phyloP scores from a whole-genome alignment of 1,140 invertebrate genomes.

The Brachystomella parvula region DNA sequence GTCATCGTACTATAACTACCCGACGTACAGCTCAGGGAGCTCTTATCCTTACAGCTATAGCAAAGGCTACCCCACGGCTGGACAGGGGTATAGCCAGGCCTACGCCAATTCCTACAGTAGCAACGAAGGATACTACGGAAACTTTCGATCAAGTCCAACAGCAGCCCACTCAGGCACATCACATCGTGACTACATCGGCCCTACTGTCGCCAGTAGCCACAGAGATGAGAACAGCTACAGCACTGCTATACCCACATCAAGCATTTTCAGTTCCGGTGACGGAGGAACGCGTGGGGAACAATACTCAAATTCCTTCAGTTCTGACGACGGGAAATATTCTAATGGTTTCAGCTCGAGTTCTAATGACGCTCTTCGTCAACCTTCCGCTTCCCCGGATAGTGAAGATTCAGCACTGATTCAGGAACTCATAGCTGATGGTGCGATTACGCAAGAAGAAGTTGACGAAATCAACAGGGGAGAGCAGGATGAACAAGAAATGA shows the following conservation, averaged over 20 bases:
- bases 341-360: too few relatives aligned
- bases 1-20: neutral
- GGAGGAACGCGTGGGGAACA: too few relatives aligned
- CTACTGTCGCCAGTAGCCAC: too few relatives aligned
- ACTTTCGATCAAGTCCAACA: too few relatives aligned
- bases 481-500: neutral
- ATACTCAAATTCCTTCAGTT: too few relatives aligned
- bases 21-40: neutral
- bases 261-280: too few relatives aligned
- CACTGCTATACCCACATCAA: neutral
- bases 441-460: neutral
- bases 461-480: conserved; percentile 1
- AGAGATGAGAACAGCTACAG: neutral
- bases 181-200: too few relatives aligned
- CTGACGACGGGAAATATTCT: too few relatives aligned
- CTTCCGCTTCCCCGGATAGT: too few relatives aligned
- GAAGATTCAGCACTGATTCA: neutral
- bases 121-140: neutral
- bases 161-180: too few relatives aligned
- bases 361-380: too few relatives aligned
- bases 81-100: neutral
- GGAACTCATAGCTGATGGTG: neutral
- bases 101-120: neutral
- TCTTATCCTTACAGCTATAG: neutral
- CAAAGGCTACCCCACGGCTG: neutral